Evolutionary conservation across 2,888 invertebrate genomes (phyloP).

Genomic region (Drosophila nr. perissopoda): DNA sequence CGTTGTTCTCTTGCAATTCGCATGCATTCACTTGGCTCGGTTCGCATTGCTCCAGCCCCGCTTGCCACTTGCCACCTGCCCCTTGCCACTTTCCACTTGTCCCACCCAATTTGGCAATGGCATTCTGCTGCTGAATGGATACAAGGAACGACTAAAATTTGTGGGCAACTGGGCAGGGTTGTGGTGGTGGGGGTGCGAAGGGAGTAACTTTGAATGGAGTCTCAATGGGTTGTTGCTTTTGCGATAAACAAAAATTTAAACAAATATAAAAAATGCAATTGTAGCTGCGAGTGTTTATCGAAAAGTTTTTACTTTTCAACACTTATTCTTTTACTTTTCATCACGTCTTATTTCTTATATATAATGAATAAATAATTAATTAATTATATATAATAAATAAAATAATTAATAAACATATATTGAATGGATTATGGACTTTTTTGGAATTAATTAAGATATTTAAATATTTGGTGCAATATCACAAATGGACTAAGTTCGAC

Average conservation of each 20-base stretch:
- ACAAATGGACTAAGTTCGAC: neutral
- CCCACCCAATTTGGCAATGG: constrained; percentile 22
- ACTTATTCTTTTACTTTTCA: neutral
- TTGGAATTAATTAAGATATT: neutral
- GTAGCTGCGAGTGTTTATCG: constrained; percentile 52
- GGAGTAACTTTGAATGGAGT: constrained; percentile 55
- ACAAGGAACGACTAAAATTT: constrained; percentile 24
- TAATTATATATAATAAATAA: no score
- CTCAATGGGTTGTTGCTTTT: constrained; percentile 59
- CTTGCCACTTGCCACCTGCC: neutral
- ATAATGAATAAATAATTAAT: no score
- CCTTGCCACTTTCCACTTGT: constrained; percentile 1
- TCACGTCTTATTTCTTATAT: neutral
- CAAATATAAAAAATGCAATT: constrained; percentile 63
- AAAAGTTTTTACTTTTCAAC: constrained; percentile 23
- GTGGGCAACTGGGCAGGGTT: constrained; percentile 24
- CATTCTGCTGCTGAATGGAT: constrained; percentile 15
- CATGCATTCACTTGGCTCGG: constrained; percentile 66
- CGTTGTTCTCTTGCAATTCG: constrained; percentile 69
- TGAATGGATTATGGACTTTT: neutral
- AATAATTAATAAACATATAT: no score
- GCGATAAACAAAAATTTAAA: constrained; percentile 70
- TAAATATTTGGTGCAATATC: neutral
- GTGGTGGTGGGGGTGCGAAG: neutral
- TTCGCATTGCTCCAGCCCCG: constrained; percentile 21